Base-by-base conservation (phyloP, 2,888 invertebrate species). In the Orchesellides sinensis region DNA sequence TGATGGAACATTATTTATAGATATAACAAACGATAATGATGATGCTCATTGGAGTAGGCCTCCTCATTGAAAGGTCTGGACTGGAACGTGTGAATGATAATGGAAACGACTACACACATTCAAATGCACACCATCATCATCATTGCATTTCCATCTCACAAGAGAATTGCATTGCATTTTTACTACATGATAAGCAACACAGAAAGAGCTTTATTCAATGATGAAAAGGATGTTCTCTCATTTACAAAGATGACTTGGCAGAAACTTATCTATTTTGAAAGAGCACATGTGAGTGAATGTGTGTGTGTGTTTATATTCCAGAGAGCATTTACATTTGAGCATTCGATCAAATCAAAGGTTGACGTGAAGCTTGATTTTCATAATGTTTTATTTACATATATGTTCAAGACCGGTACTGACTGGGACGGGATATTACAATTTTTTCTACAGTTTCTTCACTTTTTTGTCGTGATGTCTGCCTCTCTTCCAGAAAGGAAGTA, bases 361-460 rank as follows among this genome's bases (percentile, higher is more conserved):
- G 54, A 54, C 25, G 23, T 54, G 54, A 54, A 61, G 72, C 72
- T 66, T 66, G 75, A 75, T 56, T 75, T 66, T 52, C 21, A 17
- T 54, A 66, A 75, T 56, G 66, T 75, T 75, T 75, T 75, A 75
- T 75, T 75, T 75, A 66, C 75, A 75, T 66, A 65, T 17, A n/a
- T n/a, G 29, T n/a, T 45, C 52, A 63, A 0, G n/a, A 61, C 12
- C 27, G 29, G 14, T n/a, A n/a, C n/a, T n/a, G n/a, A n/a, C n/a
- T n/a, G n/a, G n/a, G n/a, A n/a, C n/a, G n/a, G n/a, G n/a, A 12
- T 61, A n/a, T 6, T 12, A 19, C 49, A 12, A 25, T 45, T 66
- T 47, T 47, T 27, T 49, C 1, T 27, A 59, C 2, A 4, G 25
- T 45, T 65, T 65, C 45, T 40, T n/a, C 6, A 3, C 47, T n/a